Evolutionary conservation across 2,797 vertebrate genomes (phyloP).

Genomic region (Sebastes oblongus): DNA sequence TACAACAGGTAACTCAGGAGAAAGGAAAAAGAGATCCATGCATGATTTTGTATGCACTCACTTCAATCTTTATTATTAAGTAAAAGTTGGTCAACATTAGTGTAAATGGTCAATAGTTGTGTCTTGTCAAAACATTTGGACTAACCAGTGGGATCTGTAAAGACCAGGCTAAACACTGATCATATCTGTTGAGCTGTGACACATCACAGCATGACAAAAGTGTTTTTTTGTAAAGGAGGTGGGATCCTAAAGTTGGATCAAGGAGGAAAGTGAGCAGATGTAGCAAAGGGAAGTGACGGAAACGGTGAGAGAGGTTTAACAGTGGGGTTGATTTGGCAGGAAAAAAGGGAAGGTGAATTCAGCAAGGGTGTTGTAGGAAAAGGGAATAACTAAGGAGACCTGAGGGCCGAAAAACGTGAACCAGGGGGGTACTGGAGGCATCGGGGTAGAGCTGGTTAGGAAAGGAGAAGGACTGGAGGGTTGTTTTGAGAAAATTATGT

Average conservation of each 20-base stretch:
- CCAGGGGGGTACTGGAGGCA: background rate
- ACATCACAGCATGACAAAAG: background rate
- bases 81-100: slow-evolving; percentile 60
- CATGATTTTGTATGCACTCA: slow-evolving; percentile 69
- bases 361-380: slow-evolving; percentile 19
- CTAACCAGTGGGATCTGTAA: background rate
- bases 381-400: slow-evolving; percentile 4
- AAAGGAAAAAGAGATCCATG: slow-evolving; percentile 26
- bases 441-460: background rate
- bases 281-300: slow-evolving; percentile 19
- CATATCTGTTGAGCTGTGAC: background rate
- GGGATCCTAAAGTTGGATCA: slow-evolving; percentile 7
- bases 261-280: background rate
- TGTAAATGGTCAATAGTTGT: slow-evolving; percentile 44
- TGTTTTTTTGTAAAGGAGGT: slow-evolving; percentile 22
- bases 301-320: slow-evolving; percentile 8
- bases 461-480: slow-evolving; percentile 6
- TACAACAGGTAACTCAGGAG: background rate
- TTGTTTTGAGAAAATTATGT: slow-evolving; percentile 17
- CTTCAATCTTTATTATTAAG: slow-evolving; percentile 85
- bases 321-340: slow-evolving; percentile 15
- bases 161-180: slow-evolving; percentile 6
- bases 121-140: slow-evolving; percentile 42
- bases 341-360: slow-evolving; percentile 31
- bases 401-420: background rate